phyloP scores from a whole-genome alignment of 2,888 invertebrate species.

The Molanna angustata region DNA sequence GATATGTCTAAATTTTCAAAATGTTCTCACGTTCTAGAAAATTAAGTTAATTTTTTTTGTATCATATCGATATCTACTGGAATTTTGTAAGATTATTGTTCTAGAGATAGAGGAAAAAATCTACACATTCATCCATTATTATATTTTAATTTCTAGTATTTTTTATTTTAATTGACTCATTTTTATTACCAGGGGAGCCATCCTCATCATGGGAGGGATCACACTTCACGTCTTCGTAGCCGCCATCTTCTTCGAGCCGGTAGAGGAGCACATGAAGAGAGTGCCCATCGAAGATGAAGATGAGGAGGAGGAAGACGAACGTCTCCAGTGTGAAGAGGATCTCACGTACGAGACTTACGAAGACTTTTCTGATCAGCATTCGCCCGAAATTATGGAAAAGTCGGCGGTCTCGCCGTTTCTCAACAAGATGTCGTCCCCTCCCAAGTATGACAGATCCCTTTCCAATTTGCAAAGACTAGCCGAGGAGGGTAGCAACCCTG shows the following conservation, averaged over 20 bases:
- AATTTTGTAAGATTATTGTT: too few relatives aligned
- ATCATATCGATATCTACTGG: too few relatives aligned
- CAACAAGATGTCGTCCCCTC: constrained; percentile 3
- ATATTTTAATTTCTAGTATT: too few relatives aligned
- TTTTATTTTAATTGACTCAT: not conserved
- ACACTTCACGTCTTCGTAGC: constrained; percentile 83
- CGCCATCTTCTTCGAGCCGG: constrained; percentile 80
- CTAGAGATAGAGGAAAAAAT: too few relatives aligned
- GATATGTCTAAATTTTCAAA: too few relatives aligned
- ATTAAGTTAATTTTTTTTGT: too few relatives aligned
- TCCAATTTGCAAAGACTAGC: constrained; percentile 8
- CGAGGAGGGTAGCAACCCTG: constrained; percentile 2
- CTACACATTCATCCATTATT: too few relatives aligned
- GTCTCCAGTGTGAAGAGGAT: constrained; percentile 22
- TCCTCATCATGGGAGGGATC: constrained; percentile 76
- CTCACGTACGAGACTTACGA: constrained; percentile 27
- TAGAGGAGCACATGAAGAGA: constrained; percentile 74
- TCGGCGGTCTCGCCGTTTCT: not conserved
- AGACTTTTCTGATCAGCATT: constrained; percentile 22
- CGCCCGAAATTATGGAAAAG: constrained; percentile 14
- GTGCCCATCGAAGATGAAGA: constrained; percentile 47
- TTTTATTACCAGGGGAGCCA: constrained; percentile 63
- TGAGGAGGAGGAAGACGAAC: constrained; percentile 40
- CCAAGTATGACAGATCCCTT: not conserved
- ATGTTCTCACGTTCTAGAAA: too few relatives aligned